phyloP scores from a whole-genome alignment of 1,140 invertebrate genomes.

The Apocrypta bakeri region DNA sequence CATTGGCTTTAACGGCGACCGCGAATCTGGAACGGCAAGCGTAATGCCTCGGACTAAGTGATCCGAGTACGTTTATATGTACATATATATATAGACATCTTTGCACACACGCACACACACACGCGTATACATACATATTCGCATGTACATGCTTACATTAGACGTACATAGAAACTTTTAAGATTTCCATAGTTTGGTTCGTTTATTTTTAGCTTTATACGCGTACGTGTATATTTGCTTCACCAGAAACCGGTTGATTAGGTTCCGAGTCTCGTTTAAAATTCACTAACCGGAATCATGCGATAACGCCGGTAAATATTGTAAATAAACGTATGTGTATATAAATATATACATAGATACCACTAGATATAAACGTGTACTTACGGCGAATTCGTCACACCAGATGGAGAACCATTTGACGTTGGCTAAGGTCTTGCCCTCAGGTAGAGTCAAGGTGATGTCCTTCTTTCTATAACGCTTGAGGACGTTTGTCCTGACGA shows the following conservation, averaged over 20 bases:
- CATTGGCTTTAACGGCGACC: background rate
- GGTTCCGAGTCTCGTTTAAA: too few species aligned
- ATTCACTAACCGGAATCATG: too few species aligned
- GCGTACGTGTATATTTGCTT: too few species aligned
- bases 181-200: too few species aligned
- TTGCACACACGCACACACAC: too few species aligned
- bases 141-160: too few species aligned
- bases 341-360: too few species aligned
- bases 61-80: background rate
- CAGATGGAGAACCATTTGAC: slow-evolving; percentile 92
- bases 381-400: slow-evolving; percentile 91
- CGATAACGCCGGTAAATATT: background rate
- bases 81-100: background rate
- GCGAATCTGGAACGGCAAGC: background rate
- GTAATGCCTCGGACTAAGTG: background rate
- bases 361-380: too few species aligned
- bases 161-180: too few species aligned
- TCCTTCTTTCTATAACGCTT: slow-evolving; percentile 85
- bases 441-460: slow-evolving; percentile 88
- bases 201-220: too few species aligned
- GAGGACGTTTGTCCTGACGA: slow-evolving; percentile 78
- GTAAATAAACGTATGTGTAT: background rate
- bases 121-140: too few species aligned
- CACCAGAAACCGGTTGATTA: too few species aligned
- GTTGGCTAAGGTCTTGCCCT: slow-evolving; percentile 87